These are phyloP conservation scores for Lasioglossum leucozonium DNA, from an alignment of 2,888 invertebrate species.

Conservation along the genomic window DNA sequence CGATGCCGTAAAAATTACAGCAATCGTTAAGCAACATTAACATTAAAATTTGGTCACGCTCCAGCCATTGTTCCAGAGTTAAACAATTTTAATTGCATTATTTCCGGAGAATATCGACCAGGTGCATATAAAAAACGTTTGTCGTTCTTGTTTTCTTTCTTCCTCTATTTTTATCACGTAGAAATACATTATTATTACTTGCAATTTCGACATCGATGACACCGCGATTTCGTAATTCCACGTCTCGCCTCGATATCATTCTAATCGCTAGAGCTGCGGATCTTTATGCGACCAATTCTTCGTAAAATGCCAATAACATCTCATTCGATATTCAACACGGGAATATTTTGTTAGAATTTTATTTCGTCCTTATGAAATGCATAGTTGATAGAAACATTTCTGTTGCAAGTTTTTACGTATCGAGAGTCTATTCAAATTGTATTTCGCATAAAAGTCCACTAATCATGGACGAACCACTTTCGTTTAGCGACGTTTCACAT, in stretches of 20 bases:
- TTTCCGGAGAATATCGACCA: not conserved
- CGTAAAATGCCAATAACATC: not conserved
- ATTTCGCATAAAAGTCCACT: not conserved
- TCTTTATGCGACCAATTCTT: not conserved
- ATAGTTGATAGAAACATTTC: too few species aligned
- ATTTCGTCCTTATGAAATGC: too few species aligned
- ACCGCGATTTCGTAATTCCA: not conserved
- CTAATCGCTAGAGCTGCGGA: not conserved
- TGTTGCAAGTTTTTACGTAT: not conserved
- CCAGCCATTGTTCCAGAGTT: not conserved
- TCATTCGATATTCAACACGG: not conserved
- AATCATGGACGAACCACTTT: not conserved
- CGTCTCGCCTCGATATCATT: not conserved
- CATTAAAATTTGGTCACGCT: not conserved
- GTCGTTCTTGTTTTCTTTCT: not conserved
- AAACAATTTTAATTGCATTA: not conserved
- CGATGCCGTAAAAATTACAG: not conserved
- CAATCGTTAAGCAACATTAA: not conserved
- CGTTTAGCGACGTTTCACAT: conserved; percentile 31
- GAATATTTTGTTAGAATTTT: not conserved
- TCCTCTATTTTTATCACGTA: not conserved
- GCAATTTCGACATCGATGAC: not conserved
- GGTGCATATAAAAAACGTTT: not conserved
- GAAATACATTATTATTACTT: not conserved
- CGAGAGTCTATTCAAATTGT: not conserved